Conservation (phyloP, 1,140 invertebrate species). For the Oryzaephilus surinamensis region DNA sequence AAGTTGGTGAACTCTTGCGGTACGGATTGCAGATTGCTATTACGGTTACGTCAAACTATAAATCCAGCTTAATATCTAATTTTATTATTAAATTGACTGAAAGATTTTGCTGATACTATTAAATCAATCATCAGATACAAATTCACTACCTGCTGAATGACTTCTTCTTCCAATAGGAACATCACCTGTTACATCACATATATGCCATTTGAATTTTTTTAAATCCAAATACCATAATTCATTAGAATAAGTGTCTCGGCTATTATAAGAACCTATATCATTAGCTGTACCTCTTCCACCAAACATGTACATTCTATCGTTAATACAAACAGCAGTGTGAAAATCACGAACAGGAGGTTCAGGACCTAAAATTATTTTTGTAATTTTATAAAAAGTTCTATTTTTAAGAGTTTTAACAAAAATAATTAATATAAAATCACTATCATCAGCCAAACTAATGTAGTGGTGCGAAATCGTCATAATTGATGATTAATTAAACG, state of each 20-base stretch:
- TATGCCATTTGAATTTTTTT: slow-evolving; percentile 53
- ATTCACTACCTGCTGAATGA: slow-evolving; percentile 84
- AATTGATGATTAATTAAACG: too few relatives aligned
- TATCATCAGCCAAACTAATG: too few relatives aligned
- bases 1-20: too few relatives aligned
- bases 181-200: slow-evolving; percentile 44
- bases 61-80: too few relatives aligned
- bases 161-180: slow-evolving; percentile 65
- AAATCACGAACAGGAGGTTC: slow-evolving; percentile 73
- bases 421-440: too few relatives aligned
- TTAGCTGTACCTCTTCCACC: slow-evolving; percentile 63
- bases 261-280: slow-evolving; percentile 52
- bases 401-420: too few relatives aligned
- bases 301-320: slow-evolving; percentile 72
- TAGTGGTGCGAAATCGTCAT: too few relatives aligned
- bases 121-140: slow-evolving; percentile 29
- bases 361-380: slow-evolving; percentile 19
- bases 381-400: too few relatives aligned
- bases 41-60: background rate
- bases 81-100: too few relatives aligned
- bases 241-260: slow-evolving; percentile 68
- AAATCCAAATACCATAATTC: slow-evolving; percentile 69
- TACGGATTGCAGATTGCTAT: too few relatives aligned
- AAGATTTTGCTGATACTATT: too few relatives aligned
- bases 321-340: slow-evolving; percentile 68